Percentiles rank a stretch among this genome's conserved stretches.
phyloP scores from a whole-genome alignment of 2,113 vertebrate species.

The Eublepharis macularius region DNA sequence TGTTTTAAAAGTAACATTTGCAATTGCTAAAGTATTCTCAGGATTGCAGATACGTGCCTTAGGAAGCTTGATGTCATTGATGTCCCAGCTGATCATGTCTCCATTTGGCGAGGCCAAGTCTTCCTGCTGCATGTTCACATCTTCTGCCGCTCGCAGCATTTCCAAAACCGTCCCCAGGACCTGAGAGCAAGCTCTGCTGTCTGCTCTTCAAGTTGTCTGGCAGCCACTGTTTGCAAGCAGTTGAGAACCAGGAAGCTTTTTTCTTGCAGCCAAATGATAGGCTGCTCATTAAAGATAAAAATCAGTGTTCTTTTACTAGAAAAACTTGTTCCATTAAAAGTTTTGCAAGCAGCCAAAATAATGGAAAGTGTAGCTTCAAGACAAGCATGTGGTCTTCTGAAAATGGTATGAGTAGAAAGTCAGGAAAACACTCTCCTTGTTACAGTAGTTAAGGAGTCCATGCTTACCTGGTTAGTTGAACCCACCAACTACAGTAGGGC shows the following conservation, averaged over 20 bases:
- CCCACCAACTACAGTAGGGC: background rate
- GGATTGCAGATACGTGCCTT: conserved; percentile 72
- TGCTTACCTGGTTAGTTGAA: background rate
- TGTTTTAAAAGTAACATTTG: background rate
- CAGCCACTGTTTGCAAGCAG: conserved; percentile 49
- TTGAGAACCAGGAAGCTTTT: conserved; percentile 64
- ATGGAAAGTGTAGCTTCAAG: conserved; percentile 60
- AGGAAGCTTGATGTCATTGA: conserved; percentile 82
- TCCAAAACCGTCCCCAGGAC: conserved; percentile 19
- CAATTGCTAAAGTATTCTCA: conserved; percentile 3
- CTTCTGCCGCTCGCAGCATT: conserved; percentile 39
- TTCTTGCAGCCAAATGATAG: conserved; percentile 66
- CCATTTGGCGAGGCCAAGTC: conserved; percentile 42
- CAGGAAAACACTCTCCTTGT: background rate
- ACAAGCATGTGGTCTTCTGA: conserved; percentile 23
- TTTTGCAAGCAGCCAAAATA: conserved; percentile 65
- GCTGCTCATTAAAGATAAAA: conserved; percentile 69
- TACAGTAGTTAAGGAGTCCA: background rate
- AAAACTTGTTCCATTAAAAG: conserved; percentile 70
- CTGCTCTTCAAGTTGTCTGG: conserved; percentile 39
- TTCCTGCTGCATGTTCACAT: conserved; percentile 53
- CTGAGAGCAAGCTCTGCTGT: conserved; percentile 26
- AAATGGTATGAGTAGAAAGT: conserved; percentile 21
- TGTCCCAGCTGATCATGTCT: conserved; percentile 77
- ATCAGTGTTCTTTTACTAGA: conserved; percentile 66